Evolutionary conservation across 1,140 invertebrate species (phyloP).

Genomic region (Eurosta solidaginis): DNA sequence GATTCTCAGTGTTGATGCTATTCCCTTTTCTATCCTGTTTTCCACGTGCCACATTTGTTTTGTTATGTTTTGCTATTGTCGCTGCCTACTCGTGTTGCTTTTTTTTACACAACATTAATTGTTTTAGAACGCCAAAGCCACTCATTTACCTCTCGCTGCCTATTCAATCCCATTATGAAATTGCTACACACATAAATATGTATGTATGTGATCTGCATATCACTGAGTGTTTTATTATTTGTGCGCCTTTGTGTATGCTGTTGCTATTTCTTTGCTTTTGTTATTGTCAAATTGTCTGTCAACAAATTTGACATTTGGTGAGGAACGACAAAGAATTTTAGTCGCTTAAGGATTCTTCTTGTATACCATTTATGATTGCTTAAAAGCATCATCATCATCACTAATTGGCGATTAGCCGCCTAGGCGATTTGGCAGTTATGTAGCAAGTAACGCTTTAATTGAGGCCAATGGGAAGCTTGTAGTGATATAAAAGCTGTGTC

Average conservation of each 20-base stretch:
- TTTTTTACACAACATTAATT: not conserved
- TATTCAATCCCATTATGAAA: too few relatives aligned
- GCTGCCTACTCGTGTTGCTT: not conserved
- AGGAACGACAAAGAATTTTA: not conserved
- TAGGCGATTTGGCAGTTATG: too few relatives aligned
- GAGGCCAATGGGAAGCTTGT: too few relatives aligned
- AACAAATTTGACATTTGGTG: constrained; percentile 23
- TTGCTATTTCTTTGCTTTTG: not conserved
- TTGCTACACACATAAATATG: not conserved
- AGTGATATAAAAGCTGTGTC: too few relatives aligned
- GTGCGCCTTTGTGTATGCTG: not conserved
- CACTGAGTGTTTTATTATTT: not conserved
- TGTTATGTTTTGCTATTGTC: not conserved
- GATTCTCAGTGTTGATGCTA: not conserved
- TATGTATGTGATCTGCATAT: not conserved
- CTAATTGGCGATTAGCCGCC: too few relatives aligned
- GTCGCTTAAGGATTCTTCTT: not conserved
- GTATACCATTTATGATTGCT: not conserved
- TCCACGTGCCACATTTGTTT: not conserved
- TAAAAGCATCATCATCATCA: too few relatives aligned
- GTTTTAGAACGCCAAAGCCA: not conserved
- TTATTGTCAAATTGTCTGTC: constrained; percentile 13
- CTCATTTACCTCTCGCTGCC: not conserved
- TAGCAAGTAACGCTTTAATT: too few relatives aligned
- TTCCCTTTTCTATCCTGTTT: not conserved